Evolutionary conservation across 2,797 vertebrate species (phyloP).

Genomic region (Scyliorhinus canicula): DNA sequence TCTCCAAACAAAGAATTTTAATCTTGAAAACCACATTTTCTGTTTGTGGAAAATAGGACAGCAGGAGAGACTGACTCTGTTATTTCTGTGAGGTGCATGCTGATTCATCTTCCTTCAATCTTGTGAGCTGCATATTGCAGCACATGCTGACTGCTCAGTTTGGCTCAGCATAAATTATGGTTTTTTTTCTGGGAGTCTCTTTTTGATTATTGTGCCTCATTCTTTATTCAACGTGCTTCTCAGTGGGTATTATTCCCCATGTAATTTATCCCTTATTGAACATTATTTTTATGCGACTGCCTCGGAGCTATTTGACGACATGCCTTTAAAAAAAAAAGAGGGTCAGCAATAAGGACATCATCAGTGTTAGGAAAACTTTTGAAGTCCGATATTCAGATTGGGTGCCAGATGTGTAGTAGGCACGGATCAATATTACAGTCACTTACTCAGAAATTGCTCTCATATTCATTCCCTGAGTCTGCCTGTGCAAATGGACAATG

Average conservation of each 20-base stretch:
- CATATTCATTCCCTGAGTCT: background rate
- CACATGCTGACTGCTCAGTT: background rate
- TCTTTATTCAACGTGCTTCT: background rate
- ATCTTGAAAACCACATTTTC: background rate
- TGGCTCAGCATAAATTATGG: background rate
- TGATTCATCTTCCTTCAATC: background rate
- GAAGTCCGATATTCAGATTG: background rate
- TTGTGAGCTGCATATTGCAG: background rate
- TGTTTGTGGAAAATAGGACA: too few relatives aligned
- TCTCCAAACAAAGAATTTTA: background rate
- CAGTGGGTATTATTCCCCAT: background rate
- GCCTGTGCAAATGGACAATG: background rate
- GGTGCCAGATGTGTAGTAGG: background rate
- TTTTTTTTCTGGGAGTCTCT: background rate
- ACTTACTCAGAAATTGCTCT: too few relatives aligned
- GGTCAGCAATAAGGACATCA: background rate
- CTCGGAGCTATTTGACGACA: background rate
- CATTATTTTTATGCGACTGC: background rate
- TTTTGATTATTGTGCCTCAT: background rate
- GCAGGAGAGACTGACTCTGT: background rate
- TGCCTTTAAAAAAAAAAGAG: background rate
- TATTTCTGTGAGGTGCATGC: background rate
- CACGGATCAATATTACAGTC: background rate
- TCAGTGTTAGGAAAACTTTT: background rate
- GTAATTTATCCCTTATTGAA: background rate